A percentile compares a stretch with the other conserved stretches of the same genome.
Evolutionary conservation across 2,113 vertebrate species (phyloP).

Genomic region (Nothoprocta pentlandii): DNA sequence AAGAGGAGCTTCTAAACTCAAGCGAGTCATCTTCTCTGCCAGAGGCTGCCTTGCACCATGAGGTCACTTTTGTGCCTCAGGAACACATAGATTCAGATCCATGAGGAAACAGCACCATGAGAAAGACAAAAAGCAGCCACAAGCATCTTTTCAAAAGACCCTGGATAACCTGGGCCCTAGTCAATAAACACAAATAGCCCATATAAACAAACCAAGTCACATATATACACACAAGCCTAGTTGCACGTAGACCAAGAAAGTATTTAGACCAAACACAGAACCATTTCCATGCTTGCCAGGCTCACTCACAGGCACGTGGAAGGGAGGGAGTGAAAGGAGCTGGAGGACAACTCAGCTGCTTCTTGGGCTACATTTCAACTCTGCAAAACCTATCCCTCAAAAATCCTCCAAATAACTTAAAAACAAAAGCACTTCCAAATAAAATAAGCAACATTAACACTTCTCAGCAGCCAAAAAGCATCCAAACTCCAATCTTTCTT

Average conservation of each 20-base stretch:
- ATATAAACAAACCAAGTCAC: background rate
- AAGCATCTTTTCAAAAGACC: background rate
- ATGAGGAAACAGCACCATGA: background rate
- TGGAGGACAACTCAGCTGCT: background rate
- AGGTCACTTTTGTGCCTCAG: background rate
- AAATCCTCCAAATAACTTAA: background rate
- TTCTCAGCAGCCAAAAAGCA: background rate
- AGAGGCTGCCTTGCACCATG: background rate
- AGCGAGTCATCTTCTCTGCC: fast-evolving
- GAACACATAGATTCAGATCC: background rate
- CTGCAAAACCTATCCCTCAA: background rate
- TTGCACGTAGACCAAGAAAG: background rate
- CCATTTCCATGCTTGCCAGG: background rate
- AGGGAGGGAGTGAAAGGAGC: background rate
- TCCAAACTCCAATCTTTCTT: slow-evolving; percentile 4
- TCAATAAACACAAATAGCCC: no score
- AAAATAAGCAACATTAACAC: background rate
- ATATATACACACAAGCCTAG: background rate
- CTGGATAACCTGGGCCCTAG: no score
- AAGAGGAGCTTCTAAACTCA: background rate
- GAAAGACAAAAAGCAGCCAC: background rate
- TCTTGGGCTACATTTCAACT: background rate
- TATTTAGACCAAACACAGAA: background rate
- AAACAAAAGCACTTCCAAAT: background rate
- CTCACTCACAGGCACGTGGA: background rate